Base-by-base conservation (phyloP, 2,888 invertebrate species). In the Tholera decimalis region DNA sequence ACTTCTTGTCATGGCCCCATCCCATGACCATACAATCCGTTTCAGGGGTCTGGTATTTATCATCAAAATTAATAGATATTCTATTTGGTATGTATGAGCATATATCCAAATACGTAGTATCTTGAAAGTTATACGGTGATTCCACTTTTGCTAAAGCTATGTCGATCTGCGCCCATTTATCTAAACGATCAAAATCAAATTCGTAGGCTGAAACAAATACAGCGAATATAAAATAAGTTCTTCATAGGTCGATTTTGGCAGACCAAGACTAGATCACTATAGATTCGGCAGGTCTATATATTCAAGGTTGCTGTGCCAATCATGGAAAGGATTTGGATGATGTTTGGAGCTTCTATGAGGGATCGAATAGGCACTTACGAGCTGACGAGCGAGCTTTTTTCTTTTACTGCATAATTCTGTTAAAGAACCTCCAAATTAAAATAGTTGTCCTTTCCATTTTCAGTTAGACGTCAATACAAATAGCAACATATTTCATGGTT, bases 91-190 rank as follows among this genome's bases (percentile, higher is more conserved):
- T 47, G 26, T 65, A 67, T 22, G 57, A 7, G 15, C 65, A 65
- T 5, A 18, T 0, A 0, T 28, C 6, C 18, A 9, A 0, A 28
- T 28, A 57, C 8, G 0, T 0, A 7, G 6, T 0, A 3, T 67
- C 33, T 5, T 15, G 0, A 18, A 65, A 65, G 39, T 57, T 2
- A 18, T 35, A 65, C 0, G 65, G 3, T 3, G 47, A 47, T 26
- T 65, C 65, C 26, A 67, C 65, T 6, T 3, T 67, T 1, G 67
- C 65, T n/a, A 65, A 39, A 41, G 67, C 65, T 18, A 65, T 65
- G 28, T 65, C 65, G 15, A 65, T 67, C 2, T 18, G 20, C 18
- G 65, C 1, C 65, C 65, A 65, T 47, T 67, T 39, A 0, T 67
- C 65, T 11, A 65, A 0, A 22, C 0, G 5, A 28, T 67, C 39